A percentile compares a stretch with the other conserved stretches of the same genome.
Evolutionary conservation across 2,113 vertebrate species (phyloP).

Genomic region (Corythaeola cristata): DNA sequence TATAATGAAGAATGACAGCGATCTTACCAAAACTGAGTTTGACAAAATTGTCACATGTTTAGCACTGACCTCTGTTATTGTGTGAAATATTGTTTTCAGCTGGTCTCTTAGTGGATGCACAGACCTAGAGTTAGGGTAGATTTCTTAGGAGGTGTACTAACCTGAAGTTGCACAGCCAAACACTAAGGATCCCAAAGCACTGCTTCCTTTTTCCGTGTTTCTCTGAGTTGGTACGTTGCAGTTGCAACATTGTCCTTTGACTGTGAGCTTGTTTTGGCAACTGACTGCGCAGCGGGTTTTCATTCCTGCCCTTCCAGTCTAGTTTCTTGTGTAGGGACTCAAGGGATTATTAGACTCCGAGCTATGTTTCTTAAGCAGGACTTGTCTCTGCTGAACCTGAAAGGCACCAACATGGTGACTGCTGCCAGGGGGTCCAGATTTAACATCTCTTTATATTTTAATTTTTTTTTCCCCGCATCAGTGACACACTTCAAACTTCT

Average conservation of each 20-base stretch:
- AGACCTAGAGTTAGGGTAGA: accelerated
- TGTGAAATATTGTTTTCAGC: not conserved
- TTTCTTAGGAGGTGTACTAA: not conserved
- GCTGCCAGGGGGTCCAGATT: not conserved
- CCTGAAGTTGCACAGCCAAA: not conserved
- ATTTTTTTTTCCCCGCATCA: not conserved
- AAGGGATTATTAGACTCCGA: not conserved
- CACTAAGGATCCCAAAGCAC: not conserved
- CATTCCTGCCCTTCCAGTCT: not conserved
- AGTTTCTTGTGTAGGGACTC: not conserved
- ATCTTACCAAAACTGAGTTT: not conserved
- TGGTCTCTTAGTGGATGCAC: not conserved
- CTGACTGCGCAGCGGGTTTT: not conserved
- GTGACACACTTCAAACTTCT: not conserved
- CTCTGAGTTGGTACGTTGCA: not conserved
- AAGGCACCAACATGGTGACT: not conserved
- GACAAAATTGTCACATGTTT: not conserved
- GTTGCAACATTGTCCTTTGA: no score
- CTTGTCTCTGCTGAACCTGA: not conserved
- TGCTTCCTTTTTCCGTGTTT: accelerated
- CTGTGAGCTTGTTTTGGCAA: not conserved
- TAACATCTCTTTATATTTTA: no score
- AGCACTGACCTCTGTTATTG: not conserved
- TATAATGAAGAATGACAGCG: not conserved
- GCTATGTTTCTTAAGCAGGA: not conserved